These are phyloP conservation scores for Microcebus griseorufus DNA, from an alignment of 2,113 vertebrate genomes.

Conservation along the genomic window DNA sequence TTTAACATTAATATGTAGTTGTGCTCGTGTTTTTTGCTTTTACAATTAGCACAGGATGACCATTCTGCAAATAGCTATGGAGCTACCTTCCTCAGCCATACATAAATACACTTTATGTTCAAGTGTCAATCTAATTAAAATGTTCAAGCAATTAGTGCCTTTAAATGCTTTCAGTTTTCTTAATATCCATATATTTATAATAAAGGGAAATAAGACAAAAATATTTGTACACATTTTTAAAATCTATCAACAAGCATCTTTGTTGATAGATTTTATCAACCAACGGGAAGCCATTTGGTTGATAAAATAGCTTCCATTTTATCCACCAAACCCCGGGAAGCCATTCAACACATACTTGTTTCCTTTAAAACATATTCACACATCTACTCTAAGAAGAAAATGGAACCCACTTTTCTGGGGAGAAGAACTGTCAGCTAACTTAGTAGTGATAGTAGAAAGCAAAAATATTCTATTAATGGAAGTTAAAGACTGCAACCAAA, in stretches of 20 bases:
- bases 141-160: neutral
- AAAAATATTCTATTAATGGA: neutral
- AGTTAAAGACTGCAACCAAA: neutral
- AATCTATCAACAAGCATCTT: neutral
- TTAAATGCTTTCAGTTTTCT: neutral
- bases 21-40: neutral
- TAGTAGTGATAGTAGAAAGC: neutral
- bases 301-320: neutral
- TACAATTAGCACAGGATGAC: neutral
- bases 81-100: fast-evolving
- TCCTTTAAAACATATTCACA: neutral
- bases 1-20: neutral
- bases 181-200: neutral
- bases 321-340: neutral
- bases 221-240: neutral
- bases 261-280: no score
- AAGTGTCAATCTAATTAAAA: neutral
- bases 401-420: neutral
- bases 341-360: neutral
- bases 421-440: neutral
- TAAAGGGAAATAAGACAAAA: neutral
- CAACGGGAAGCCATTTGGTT: no score
- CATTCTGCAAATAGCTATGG: neutral
- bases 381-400: neutral
- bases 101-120: neutral